Base-by-base conservation (phyloP, 1,140 invertebrate species). In the Acromyrmex charruanus region DNA sequence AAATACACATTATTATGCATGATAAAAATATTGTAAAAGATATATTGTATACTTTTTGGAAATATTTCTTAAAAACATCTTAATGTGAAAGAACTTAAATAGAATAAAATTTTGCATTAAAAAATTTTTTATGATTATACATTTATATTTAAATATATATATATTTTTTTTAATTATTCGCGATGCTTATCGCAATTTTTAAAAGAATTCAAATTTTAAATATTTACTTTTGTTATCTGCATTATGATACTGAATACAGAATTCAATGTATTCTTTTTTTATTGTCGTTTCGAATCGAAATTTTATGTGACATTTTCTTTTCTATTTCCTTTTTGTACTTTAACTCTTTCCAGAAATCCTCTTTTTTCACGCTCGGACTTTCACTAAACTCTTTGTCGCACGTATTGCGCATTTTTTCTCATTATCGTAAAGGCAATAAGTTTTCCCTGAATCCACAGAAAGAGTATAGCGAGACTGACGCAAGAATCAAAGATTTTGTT, bases 371-470 rank as follows among this genome's bases (percentile, higher is more conserved):
- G 77, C 66, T 77, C 1, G 87, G 85, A 93, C 94, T 95, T 95
- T 95, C 93, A 93, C 92, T 44, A 10, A 44, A 44, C 39, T 92
- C 92, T 94, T 95, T 94, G 94, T 94, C 85, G 63, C 74, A 71
- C 65, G 58, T 18, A 44, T 44, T 69, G n/a, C n/a, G 7, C 9
- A 74, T 55, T 71, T 49, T 71, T 55, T 72, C 51, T 59, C 10
- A n/a, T 66, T 77, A 71, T 86, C 39, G 75, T 44, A 81, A 87
- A 82, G 31, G 87, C 86, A 93, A 90, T 94, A 93, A 93, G 90
- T 71, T 85, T 91, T 93, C 94, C 93, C 92, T 92, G 87, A 25
- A 92, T 88, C 71, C 77, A 82, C 59, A 39, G 65, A 90, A 91
- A 90, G 59, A 80, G 75, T 63, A 49, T 80, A 87, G 74, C 68